These are phyloP conservation scores for Drosophila parthenogenetica DNA, from an alignment of 2,888 invertebrate species.

Conservation along the genomic window DNA sequence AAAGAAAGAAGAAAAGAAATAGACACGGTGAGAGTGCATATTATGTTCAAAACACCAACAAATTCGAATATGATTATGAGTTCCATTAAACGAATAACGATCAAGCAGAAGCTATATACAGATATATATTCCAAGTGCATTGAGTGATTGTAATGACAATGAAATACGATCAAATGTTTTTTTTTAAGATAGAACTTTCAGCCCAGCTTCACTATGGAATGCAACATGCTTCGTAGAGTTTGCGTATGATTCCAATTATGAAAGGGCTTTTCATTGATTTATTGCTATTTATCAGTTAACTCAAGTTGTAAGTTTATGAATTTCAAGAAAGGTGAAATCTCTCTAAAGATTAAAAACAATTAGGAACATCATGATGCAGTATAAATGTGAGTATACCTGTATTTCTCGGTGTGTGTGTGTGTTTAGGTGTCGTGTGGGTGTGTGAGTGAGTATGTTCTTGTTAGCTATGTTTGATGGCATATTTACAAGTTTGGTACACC, in stretches of 20 bases:
- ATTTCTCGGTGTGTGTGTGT: constrained; percentile 18
- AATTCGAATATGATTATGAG: constrained; percentile 50
- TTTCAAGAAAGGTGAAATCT: constrained; percentile 81
- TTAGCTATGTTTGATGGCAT: constrained; percentile 53
- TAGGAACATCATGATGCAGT: constrained; percentile 50
- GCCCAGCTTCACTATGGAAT: constrained; percentile 16
- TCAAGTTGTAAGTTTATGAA: constrained; percentile 28
- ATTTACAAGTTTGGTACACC: constrained; percentile 57
- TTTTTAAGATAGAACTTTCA: background rate
- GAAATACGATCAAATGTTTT: background rate
- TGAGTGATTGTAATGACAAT: constrained; percentile 8
- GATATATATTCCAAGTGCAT: constrained; percentile 13
- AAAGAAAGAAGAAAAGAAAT: constrained; percentile 78
- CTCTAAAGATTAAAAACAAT: constrained; percentile 56
- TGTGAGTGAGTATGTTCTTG: constrained; percentile 26
- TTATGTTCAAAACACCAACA: constrained; percentile 65
- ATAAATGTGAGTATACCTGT: constrained; percentile 31
- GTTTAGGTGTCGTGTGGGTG: constrained; percentile 29
- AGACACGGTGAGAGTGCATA: constrained; percentile 79
- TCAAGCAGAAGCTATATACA: constrained; percentile 67
- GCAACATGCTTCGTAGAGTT: constrained; percentile 35
- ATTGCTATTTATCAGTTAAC: constrained; percentile 9
- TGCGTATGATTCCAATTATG: constrained; percentile 17
- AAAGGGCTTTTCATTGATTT: constrained; percentile 1
- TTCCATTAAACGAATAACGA: constrained; percentile 52